These are phyloP conservation scores for Prionace glauca DNA, from an alignment of 2,797 vertebrate genomes.

Conservation along the genomic window DNA sequence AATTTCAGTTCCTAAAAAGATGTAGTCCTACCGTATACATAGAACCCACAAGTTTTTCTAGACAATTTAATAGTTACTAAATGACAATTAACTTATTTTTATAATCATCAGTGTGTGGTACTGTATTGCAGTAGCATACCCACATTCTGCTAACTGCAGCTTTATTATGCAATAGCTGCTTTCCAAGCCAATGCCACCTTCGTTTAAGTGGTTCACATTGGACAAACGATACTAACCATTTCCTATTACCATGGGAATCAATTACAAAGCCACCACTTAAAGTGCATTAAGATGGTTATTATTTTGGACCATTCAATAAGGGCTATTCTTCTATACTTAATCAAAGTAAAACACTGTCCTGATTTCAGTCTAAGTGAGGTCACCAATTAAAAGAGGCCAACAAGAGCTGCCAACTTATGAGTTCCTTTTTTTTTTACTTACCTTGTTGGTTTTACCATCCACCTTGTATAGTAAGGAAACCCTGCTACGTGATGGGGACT, in stretches of 20 bases:
- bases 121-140: not conserved
- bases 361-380: not conserved
- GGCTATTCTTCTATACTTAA: too few species aligned
- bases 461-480: not conserved
- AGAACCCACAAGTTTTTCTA: constrained; percentile 22
- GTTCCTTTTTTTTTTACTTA: not conserved
- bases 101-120: not conserved
- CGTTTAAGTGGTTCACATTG: too few species aligned
- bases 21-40: not conserved
- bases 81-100: not conserved
- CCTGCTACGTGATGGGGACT: not conserved
- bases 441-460: not conserved
- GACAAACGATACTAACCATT: not conserved
- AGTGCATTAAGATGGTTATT: not conserved
- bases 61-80: not conserved
- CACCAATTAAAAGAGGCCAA: not conserved
- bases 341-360: not conserved
- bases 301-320: not conserved
- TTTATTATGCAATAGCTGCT: not conserved
- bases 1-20: constrained; percentile 33
- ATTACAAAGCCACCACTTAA: not conserved
- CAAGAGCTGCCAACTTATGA: not conserved
- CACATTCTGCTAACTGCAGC: not conserved
- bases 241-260: not conserved
- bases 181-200: not conserved